Conservation (phyloP, 2,888 invertebrate species). For the Dinocampus coccinellae region DNA sequence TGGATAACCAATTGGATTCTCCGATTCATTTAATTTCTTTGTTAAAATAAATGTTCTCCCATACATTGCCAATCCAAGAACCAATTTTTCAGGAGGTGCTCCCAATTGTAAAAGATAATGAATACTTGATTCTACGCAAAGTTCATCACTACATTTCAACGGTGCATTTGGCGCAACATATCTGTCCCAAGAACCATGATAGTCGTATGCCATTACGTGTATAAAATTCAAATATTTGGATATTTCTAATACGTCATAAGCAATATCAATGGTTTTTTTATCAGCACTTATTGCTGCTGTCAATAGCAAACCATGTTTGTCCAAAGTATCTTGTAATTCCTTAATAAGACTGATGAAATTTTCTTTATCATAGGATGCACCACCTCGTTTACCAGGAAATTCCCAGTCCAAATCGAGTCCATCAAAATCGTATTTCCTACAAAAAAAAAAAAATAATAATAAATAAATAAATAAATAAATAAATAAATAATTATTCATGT, state of each 20-base stretch:
- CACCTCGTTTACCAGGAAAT: slow-evolving; percentile 83
- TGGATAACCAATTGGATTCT: slow-evolving; percentile 70
- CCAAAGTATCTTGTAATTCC: slow-evolving; percentile 81
- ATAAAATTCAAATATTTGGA: slow-evolving; percentile 73
- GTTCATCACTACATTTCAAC: slow-evolving; percentile 73
- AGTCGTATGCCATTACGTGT: slow-evolving; percentile 92
- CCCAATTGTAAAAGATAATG: slow-evolving; percentile 82
- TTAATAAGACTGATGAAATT: slow-evolving; percentile 84
- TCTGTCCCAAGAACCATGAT: slow-evolving; percentile 87
- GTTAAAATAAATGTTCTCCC: slow-evolving; percentile 82
- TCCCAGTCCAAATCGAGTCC: slow-evolving; percentile 90
- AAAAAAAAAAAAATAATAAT: slow-evolving; percentile 50
- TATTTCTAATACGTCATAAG: slow-evolving; percentile 82
- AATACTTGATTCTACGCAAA: slow-evolving; percentile 82
- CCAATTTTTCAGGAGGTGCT: slow-evolving; percentile 81
- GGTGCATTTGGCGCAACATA: slow-evolving; percentile 85
- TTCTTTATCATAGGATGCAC: slow-evolving; percentile 79
- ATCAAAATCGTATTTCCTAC: slow-evolving; percentile 80
- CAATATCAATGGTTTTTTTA: slow-evolving; percentile 80
- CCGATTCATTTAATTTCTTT: slow-evolving; percentile 44
- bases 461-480: slow-evolving; percentile 1
- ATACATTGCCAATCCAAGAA: slow-evolving; percentile 87
- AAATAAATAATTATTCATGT: too few relatives aligned
- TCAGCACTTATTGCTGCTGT: slow-evolving; percentile 88
- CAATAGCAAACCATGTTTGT: slow-evolving; percentile 77